Evolutionary conservation across 2,888 invertebrate species (phyloP).

Genomic region (Chesias legatella): DNA sequence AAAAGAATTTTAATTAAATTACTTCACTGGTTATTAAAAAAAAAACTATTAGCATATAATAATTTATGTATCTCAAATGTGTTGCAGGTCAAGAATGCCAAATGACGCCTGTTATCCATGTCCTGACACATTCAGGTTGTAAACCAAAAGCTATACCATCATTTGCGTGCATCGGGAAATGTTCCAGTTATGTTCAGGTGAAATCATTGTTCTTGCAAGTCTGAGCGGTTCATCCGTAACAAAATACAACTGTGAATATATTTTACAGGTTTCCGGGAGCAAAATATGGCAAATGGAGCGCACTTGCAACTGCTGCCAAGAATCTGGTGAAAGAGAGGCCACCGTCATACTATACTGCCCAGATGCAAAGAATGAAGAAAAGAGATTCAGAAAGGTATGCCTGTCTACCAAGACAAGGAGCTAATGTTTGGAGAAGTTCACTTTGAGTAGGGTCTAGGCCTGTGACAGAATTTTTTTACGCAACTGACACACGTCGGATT

Average conservation of each 20-base stretch:
- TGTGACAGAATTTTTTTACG: too few relatives aligned
- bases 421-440: not conserved
- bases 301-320: conserved; percentile 97
- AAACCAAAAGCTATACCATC: conserved; percentile 96
- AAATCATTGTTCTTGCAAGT: not conserved
- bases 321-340: conserved; percentile 94
- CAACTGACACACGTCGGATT: too few relatives aligned
- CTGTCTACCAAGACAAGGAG: conserved; percentile 2
- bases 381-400: conserved; percentile 89
- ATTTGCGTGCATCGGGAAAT: conserved; percentile 94
- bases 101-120: conserved; percentile 94
- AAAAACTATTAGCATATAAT: not conserved
- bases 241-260: conserved; percentile 3
- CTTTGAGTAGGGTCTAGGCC: too few relatives aligned
- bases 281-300: conserved; percentile 98
- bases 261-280: conserved; percentile 91
- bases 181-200: conserved; percentile 95
- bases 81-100: conserved; percentile 88
- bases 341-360: conserved; percentile 93
- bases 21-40: not conserved
- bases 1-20: too few relatives aligned
- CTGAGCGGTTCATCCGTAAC: too few relatives aligned
- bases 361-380: conserved; percentile 91
- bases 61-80: conserved; percentile 1
- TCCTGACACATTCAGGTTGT: conserved; percentile 94